These are phyloP conservation scores for Drosophila pegasa DNA, from an alignment of 2,888 invertebrate genomes.

Conservation along the genomic window DNA sequence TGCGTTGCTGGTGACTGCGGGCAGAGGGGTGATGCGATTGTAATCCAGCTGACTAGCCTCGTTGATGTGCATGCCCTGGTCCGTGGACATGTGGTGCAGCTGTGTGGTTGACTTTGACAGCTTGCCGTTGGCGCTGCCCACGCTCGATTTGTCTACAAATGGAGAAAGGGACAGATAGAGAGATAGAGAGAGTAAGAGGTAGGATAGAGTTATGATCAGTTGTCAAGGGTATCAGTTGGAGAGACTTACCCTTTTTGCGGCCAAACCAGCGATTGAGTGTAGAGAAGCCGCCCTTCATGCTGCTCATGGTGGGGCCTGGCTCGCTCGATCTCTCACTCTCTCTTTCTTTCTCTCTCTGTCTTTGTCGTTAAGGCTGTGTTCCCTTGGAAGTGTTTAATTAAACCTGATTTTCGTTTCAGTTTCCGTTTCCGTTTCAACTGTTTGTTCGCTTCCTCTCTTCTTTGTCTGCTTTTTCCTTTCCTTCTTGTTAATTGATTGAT, in stretches of 20 bases:
- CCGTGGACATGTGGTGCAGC: slow-evolving; percentile 77
- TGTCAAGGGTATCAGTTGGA: neutral
- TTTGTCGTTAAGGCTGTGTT: neutral
- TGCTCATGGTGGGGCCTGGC: slow-evolving; percentile 78
- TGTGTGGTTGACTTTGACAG: slow-evolving; percentile 82
- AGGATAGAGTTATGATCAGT: neutral
- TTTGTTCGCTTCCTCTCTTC: neutral
- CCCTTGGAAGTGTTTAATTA: neutral
- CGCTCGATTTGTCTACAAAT: slow-evolving; percentile 67
- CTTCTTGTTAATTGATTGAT: slow-evolving; percentile 3
- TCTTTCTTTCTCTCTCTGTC: slow-evolving; percentile 1
- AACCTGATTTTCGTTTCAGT: slow-evolving; percentile 11
- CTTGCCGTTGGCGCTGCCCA: slow-evolving; percentile 72
- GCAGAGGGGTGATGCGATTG: slow-evolving; percentile 84
- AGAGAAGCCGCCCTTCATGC: slow-evolving; percentile 84
- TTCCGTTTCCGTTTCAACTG: slow-evolving; percentile 10
- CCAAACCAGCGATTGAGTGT: slow-evolving; percentile 85
- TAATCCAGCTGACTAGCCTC: slow-evolving; percentile 85
- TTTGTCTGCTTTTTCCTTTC: neutral
- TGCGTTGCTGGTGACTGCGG: slow-evolving; percentile 84
- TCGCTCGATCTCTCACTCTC: slow-evolving; percentile 15
- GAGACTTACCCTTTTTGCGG: slow-evolving; percentile 84
- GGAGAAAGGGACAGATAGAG: neutral
- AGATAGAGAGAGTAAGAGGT: neutral
- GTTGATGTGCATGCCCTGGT: slow-evolving; percentile 81